Evolutionary conservation across 2,888 invertebrate species (phyloP).

Genomic region (Microplitis manilae): DNA sequence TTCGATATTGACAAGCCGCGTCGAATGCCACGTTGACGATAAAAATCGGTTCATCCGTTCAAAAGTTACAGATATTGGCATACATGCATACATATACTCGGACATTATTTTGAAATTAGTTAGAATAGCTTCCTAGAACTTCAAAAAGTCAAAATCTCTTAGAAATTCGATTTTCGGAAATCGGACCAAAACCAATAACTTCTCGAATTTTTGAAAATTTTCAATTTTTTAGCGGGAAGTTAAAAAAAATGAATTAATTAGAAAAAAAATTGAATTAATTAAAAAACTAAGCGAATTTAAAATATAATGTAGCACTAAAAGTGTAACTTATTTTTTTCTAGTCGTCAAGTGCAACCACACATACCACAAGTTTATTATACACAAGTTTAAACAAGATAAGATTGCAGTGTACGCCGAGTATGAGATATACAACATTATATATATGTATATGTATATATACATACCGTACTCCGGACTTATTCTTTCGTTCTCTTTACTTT

Average conservation of each 20-base stretch:
- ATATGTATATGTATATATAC: background rate
- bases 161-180: no score
- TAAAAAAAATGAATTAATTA: background rate
- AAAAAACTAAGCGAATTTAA: slow-evolving; percentile 12
- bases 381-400: slow-evolving; percentile 32
- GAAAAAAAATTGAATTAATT: background rate
- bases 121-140: no score
- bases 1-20: no score
- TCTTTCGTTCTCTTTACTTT: slow-evolving; percentile 16
- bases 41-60: no score
- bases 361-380: slow-evolving; percentile 28
- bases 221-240: no score
- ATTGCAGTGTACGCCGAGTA: background rate
- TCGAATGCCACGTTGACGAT: no score
- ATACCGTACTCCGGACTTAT: slow-evolving; percentile 17
- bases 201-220: no score
- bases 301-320: background rate
- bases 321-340: slow-evolving; percentile 18
- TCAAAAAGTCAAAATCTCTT: no score
- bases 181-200: no score
- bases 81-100: no score
- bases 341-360: slow-evolving; percentile 43
- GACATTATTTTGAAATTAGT: no score
- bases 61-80: no score
- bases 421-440: background rate